Base-by-base conservation (phyloP, 2,888 invertebrate species). In the Amphipyra berbera region DNA sequence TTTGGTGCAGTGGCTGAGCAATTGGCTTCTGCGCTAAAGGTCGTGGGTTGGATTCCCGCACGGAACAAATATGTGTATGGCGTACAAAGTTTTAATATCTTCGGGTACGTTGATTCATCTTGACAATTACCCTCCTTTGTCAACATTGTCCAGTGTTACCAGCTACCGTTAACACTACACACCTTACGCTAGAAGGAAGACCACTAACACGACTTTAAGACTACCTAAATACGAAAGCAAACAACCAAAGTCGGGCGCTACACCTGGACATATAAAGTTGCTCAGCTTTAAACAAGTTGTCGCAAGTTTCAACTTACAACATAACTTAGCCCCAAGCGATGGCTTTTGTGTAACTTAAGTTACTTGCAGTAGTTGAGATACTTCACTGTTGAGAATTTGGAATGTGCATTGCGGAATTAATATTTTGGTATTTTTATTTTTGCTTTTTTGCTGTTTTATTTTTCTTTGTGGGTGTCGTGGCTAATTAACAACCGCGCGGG, bases 201-300 rank as follows among this genome's bases (percentile, higher is more conserved):
- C 48, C 10, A 46, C 30, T 6, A 48, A 72, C 48, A 55, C n/a
- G 55, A 58, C 49, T 49, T 56, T 21, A 62, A 55, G 49, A 48
- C 41, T 42, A 40, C 14, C 52, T 57, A 59, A 68, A 61, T 54
- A 45, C 44, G 0, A 47, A 58, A 73, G 35, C 33, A 53, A 62
- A 71, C 57, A 63, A 45, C 13, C 14, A 45, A 60, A 67, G 48
- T 70, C 40, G 37, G 8, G 15, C 27, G 21, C 35, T 54, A 62
- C 61, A 76, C 70, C 73, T 73, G 67, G 57, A 67, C 61, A 41
- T 48, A 50, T 60, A 61, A 71, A 75, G 54, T 63, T 63, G 48
- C 13, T 45, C 38, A 55, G 61, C 66, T 76, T 76, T 57, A 69
- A 72, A 72, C 69, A 75, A 75, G 66, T 75, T 69, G 75, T 60